A percentile compares a stretch with the other conserved stretches of the same genome.
phyloP scores from a whole-genome alignment of 1,140 invertebrate genomes.

The Drosophila baimaii region DNA sequence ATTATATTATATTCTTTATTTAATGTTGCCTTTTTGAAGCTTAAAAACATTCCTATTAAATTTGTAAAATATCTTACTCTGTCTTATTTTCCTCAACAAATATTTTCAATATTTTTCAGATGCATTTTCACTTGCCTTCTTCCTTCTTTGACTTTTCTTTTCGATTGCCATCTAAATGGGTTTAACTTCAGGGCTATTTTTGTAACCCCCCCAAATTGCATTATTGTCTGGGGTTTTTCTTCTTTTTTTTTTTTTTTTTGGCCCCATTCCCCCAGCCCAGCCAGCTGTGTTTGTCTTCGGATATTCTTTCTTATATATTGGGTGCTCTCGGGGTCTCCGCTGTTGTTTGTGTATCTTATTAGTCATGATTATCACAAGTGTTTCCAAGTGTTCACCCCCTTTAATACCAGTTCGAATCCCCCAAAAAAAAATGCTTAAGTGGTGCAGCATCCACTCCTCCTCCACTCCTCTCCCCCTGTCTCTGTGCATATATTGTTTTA shows the following conservation, averaged over 20 bases:
- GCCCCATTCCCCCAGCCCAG: background rate
- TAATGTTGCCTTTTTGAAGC: no score
- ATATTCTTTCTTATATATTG: slow-evolving; percentile 36
- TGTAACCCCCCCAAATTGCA: slow-evolving; percentile 40
- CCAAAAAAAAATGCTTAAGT: slow-evolving; percentile 12
- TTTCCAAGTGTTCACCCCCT: slow-evolving; percentile 61
- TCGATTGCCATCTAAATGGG: slow-evolving; percentile 12
- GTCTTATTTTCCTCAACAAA: background rate
- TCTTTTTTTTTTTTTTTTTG: no score
- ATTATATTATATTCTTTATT: no score
- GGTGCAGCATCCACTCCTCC: slow-evolving; percentile 28
- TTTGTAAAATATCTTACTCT: background rate
- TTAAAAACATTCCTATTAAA: no score
- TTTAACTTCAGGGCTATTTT: slow-evolving; percentile 28
- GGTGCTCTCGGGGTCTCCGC: slow-evolving; percentile 5
- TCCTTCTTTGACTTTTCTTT: background rate
- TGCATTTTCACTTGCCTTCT: slow-evolving; percentile 3
- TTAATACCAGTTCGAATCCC: background rate
- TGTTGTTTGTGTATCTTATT: slow-evolving; percentile 77
- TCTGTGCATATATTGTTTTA: slow-evolving; percentile 70
- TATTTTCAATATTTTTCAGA: background rate
- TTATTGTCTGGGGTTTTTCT: slow-evolving; percentile 38
- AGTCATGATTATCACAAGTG: slow-evolving; percentile 82
- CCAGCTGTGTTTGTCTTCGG: slow-evolving; percentile 56
- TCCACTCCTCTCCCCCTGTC: background rate